Evolutionary conservation across 2,888 invertebrate species (phyloP).

Genomic region (Tolmerus cingulatus): DNA sequence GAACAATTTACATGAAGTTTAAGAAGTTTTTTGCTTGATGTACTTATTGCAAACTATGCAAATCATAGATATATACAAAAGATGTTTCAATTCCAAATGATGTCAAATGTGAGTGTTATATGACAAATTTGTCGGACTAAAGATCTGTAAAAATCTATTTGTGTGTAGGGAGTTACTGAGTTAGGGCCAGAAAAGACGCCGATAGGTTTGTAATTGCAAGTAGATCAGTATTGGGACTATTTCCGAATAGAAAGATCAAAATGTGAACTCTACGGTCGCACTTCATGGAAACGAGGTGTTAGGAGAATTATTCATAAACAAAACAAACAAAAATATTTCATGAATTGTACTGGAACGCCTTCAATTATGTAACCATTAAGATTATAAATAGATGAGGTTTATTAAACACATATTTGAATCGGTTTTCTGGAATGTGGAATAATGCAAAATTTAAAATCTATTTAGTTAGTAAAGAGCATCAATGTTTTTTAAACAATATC

Average conservation of each 20-base stretch:
- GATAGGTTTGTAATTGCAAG: neutral
- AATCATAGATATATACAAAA: conserved; percentile 7
- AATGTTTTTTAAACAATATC: no score
- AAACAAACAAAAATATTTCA: neutral
- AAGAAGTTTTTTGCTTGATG: conserved; percentile 13
- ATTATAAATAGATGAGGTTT: neutral
- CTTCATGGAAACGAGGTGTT: neutral
- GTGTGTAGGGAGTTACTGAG: neutral
- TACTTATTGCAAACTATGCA: conserved; percentile 16
- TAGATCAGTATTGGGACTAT: neutral
- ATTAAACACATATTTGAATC: neutral
- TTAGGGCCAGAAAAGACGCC: neutral
- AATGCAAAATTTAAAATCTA: neutral
- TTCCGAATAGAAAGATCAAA: neutral
- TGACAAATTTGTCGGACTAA: neutral
- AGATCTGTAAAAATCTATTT: neutral
- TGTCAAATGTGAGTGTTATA: conserved; percentile 22
- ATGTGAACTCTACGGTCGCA: neutral
- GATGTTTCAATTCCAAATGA: conserved; percentile 25
- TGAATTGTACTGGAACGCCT: neutral
- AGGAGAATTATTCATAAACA: neutral
- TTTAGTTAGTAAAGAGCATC: no score
- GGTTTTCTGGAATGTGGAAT: neutral
- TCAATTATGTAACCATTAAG: neutral
- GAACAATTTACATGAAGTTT: conserved; percentile 22